Evolutionary conservation across 1,140 invertebrate genomes (phyloP), one percentile per base, ranked within the genome.

Genomic region (Theocolax elegans): DNA sequence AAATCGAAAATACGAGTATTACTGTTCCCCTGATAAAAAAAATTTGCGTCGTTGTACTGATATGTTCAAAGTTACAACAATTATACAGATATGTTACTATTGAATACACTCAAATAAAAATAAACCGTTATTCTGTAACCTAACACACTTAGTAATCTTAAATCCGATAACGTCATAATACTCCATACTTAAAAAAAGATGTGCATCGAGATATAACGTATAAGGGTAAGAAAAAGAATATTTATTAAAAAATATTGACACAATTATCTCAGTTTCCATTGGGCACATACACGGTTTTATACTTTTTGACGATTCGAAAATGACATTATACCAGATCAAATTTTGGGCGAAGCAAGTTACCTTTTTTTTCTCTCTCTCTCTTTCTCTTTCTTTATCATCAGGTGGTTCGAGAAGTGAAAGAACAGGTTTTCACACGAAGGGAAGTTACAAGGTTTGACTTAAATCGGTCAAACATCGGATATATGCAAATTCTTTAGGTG

Each of bases 311-410:
- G 40, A 46, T 60, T 27, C 58, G 21, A 25, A 27, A 60, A 60
- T 58, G 35, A 58, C 54, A 38, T 27, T 29, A 27, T 25, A 19
- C 38, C 56, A 25, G 56, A 59, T 44, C 56, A 42, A 59, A 59
- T 59, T 60, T 44, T 44, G 40, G 9, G 9, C 13, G 40, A n/a
- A 23, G n/a, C 7, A 46, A 8, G 31, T 35, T 35, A 6, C 31
- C 31, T 35, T 35, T 35, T 35, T 35, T 35, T 35, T 35, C 31
- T 6, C 31, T 35, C 10, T 35, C 10, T 35, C 10, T 35, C 4
- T 6, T 35, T 35, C 31, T 60, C 27, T 60, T 46, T 38, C n/a
- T 21, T 49, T 19, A 8, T 49, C 17, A 53, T 10, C 23, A 17
- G 12, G 15, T 46, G 21, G 10, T 19, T 17, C 21, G 58, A n/a